phyloP scores from a whole-genome alignment of 2,113 vertebrate species.

The Nothobranchius furzeri region DNA sequence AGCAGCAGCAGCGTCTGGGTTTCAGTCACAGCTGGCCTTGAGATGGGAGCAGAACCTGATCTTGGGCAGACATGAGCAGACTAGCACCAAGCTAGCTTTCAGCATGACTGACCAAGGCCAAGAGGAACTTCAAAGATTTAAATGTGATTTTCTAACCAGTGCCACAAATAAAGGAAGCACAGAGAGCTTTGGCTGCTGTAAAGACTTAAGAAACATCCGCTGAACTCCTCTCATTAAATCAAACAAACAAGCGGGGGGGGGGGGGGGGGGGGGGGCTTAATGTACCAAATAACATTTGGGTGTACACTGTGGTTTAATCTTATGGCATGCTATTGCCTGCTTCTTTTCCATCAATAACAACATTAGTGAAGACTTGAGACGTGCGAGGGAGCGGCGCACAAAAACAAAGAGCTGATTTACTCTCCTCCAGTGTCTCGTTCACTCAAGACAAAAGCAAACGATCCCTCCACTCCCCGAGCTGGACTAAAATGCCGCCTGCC shows the following conservation, averaged over 20 bases:
- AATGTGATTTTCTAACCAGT: neutral
- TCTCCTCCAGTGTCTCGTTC: conserved; percentile 46
- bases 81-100: conserved; percentile 12
- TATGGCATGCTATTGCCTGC: conserved; percentile 43
- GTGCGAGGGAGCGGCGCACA: conserved; percentile 53
- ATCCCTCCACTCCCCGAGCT: conserved; percentile 62
- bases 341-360: conserved; percentile 61
- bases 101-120: conserved; percentile 17
- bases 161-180: neutral
- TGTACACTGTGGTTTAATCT: conserved; percentile 45
- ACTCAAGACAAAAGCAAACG: conserved; percentile 61
- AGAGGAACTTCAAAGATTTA: too few species aligned
- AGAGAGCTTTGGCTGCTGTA: neutral
- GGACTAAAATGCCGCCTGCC: conserved; percentile 48
- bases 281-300: conserved; percentile 20
- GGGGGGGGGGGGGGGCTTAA: neutral
- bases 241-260: neutral
- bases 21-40: conserved; percentile 65
- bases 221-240: neutral
- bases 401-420: conserved; percentile 66
- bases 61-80: conserved; percentile 60
- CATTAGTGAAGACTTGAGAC: conserved; percentile 67
- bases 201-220: neutral
- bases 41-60: conserved; percentile 59
- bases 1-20: conserved; percentile 46